Evolutionary conservation across 2,888 invertebrate species (phyloP).

Genomic region (Dione vanillae): DNA sequence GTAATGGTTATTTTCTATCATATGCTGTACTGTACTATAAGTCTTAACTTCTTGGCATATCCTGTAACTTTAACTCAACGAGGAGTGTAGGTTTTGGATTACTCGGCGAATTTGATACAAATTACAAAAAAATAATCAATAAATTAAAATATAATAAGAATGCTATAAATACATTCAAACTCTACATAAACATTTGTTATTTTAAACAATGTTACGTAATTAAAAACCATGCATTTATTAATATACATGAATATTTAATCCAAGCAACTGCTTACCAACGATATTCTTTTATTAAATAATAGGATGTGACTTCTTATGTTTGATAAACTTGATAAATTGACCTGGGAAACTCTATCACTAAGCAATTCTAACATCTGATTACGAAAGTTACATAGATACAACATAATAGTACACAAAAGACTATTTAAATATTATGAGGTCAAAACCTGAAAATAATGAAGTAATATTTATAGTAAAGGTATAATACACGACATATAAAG

Average conservation of each 20-base stretch:
- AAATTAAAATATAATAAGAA: too few species aligned
- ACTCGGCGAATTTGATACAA: too few species aligned
- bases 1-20: too few species aligned
- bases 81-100: too few species aligned
- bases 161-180: neutral
- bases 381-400: neutral
- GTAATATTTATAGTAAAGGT: neutral
- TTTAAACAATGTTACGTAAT: neutral
- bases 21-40: too few species aligned
- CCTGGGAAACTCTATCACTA: slow-evolving; percentile 16
- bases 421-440: neutral
- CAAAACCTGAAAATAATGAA: neutral
- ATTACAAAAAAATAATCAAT: too few species aligned
- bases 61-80: too few species aligned
- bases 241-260: neutral
- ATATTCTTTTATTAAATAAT: slow-evolving; percentile 17
- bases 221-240: slow-evolving; percentile 2
- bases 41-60: too few species aligned
- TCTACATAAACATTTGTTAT: neutral
- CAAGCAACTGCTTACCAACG: neutral
- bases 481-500: neutral
- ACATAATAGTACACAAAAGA: neutral
- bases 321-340: slow-evolving; percentile 22
- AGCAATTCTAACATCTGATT: neutral
- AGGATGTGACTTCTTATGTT: slow-evolving; percentile 20